phyloP scores from a whole-genome alignment of 2,113 vertebrate species.

The Globicephala melas region DNA sequence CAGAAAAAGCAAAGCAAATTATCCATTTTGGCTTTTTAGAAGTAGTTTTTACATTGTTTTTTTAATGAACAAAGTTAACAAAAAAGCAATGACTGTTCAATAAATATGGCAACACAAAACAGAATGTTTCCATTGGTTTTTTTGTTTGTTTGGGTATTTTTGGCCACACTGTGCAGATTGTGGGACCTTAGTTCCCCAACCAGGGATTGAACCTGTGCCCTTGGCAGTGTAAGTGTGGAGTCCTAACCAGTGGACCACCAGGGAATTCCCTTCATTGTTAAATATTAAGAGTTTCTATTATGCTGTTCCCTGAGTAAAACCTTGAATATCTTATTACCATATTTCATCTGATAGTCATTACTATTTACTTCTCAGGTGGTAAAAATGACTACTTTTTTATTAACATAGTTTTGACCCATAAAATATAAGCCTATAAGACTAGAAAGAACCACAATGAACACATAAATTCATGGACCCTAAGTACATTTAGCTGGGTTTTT shows the following conservation, averaged over 20 bases:
- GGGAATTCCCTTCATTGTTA: not conserved
- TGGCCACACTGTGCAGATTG: too few relatives aligned
- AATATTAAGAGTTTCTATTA: not conserved
- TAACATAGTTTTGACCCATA: not conserved
- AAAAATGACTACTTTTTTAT: not conserved
- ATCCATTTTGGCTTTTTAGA: not conserved
- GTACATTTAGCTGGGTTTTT: not conserved
- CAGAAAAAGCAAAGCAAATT: constrained; percentile 19
- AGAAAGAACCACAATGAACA: not conserved
- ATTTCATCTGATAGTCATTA: not conserved
- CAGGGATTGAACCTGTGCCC: too few relatives aligned
- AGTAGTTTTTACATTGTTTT: not conserved
- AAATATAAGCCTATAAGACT: not conserved
- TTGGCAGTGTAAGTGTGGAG: too few relatives aligned
- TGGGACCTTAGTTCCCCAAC: too few relatives aligned
- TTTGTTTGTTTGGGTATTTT: too few relatives aligned
- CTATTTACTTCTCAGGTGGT: not conserved
- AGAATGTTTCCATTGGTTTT: not conserved
- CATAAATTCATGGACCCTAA: not conserved
- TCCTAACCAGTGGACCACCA: too few relatives aligned
- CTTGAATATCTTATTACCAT: not conserved
- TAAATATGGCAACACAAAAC: not conserved
- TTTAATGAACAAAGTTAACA: not conserved
- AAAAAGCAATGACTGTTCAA: not conserved
- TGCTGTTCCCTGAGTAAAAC: not conserved